Evolutionary conservation across 1,140 invertebrate species (phyloP).

Genomic region (Nomia melanderi): DNA sequence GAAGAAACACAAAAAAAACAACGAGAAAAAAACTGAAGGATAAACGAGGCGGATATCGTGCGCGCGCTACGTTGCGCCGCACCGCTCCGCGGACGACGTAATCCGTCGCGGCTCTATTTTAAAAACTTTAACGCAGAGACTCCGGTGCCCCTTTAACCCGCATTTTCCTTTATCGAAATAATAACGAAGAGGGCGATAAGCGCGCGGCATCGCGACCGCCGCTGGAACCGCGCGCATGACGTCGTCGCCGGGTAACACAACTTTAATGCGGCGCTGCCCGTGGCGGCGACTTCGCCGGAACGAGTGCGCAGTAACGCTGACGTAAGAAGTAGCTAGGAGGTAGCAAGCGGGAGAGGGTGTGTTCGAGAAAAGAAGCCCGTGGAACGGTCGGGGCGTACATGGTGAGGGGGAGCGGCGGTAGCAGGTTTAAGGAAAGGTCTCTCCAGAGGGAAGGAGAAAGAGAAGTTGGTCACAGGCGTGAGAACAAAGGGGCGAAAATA

Average conservation of each 20-base stretch:
- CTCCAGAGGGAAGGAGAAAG: slow-evolving; percentile 39
- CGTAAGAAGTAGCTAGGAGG: slow-evolving; percentile 48
- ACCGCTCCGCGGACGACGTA: slow-evolving; percentile 5
- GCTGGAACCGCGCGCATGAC: slow-evolving; percentile 39
- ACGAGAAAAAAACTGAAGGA: background rate
- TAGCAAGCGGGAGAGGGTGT: slow-evolving; percentile 44
- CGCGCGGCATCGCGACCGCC: slow-evolving; percentile 35
- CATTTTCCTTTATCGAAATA: slow-evolving; percentile 55
- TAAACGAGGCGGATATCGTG: background rate
- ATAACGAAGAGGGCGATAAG: slow-evolving; percentile 41
- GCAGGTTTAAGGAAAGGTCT: slow-evolving; percentile 48
- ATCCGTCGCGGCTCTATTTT: slow-evolving; percentile 8
- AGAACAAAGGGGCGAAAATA: slow-evolving; percentile 71
- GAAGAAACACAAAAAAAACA: no score
- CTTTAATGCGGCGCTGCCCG: slow-evolving; percentile 37
- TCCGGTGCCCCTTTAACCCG: slow-evolving; percentile 49
- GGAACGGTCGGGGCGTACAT: slow-evolving; percentile 20
- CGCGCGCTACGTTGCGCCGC: no score
- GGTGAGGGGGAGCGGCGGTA: slow-evolving; percentile 30
- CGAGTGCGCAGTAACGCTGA: slow-evolving; percentile 49
- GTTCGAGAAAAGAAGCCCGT: slow-evolving; percentile 44
- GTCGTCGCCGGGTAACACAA: slow-evolving; percentile 42
- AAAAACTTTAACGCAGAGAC: slow-evolving; percentile 21
- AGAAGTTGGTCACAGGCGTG: slow-evolving; percentile 58
- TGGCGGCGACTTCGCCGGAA: slow-evolving; percentile 44